Evolutionary conservation across 2,113 vertebrate genomes (phyloP).

Genomic region (Muscicapa adusta): DNA sequence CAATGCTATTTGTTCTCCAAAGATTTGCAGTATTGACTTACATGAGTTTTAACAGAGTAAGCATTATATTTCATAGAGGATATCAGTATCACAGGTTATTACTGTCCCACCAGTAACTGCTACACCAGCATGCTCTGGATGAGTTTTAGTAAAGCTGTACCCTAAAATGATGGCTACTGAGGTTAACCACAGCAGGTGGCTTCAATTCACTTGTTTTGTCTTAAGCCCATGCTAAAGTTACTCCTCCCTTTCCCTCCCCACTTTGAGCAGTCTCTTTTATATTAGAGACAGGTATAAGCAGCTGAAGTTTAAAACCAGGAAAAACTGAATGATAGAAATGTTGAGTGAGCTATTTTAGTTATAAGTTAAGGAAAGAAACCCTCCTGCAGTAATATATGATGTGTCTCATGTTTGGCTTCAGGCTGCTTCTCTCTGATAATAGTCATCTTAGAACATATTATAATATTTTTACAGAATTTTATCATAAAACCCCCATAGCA

Average conservation of each 20-base stretch:
- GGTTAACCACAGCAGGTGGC: neutral
- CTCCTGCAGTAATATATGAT: neutral
- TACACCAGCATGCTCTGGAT: neutral
- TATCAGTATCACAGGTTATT: neutral
- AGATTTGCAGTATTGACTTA: neutral
- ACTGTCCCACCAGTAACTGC: neutral
- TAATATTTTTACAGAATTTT: neutral
- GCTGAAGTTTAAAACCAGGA: neutral
- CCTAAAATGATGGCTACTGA: neutral
- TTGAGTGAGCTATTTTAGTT: neutral
- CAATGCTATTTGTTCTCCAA: neutral
- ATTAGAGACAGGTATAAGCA: neutral
- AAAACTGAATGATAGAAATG: neutral
- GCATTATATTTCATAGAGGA: neutral
- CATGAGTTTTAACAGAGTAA: neutral
- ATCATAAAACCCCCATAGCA: neutral
- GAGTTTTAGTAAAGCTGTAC: neutral
- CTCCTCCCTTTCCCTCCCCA: neutral
- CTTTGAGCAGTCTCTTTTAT: neutral
- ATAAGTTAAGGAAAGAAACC: neutral
- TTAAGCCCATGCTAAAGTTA: neutral
- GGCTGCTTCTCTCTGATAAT: neutral
- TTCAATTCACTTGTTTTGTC: neutral
- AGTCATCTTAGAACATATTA: neutral
- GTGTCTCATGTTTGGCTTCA: neutral